A percentile compares a stretch with the other conserved stretches of the same genome.
Conservation (phyloP, 1,140 invertebrate species). For the Drosophila jambulina region DNA sequence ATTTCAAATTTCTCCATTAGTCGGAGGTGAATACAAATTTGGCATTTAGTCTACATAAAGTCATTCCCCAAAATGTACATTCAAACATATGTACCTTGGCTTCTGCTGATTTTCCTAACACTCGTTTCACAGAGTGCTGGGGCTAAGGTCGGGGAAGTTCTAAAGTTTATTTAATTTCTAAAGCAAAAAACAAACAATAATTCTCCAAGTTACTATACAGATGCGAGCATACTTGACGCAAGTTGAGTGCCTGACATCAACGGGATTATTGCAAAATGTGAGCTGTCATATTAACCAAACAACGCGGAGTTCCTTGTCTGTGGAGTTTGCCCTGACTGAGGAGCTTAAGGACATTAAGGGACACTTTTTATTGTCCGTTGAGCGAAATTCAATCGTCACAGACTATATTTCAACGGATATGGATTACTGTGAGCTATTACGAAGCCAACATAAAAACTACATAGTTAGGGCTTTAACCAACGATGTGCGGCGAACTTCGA, state of each 20-base stretch:
- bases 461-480: slow-evolving; percentile 4
- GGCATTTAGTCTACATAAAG: background rate
- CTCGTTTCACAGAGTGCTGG: background rate
- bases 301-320: background rate
- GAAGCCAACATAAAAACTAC: slow-evolving; percentile 1
- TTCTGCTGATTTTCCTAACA: background rate
- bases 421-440: slow-evolving; percentile 28
- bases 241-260: background rate
- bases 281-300: background rate
- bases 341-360: slow-evolving; percentile 3
- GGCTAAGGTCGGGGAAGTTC: background rate
- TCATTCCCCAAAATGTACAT: background rate
- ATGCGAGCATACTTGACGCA: background rate
- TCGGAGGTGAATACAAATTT: too few relatives aligned
- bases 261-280: background rate
- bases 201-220: background rate
- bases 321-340: slow-evolving; percentile 3
- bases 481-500: slow-evolving; percentile 9
- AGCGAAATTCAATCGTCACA: background rate
- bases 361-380: background rate
- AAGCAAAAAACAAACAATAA: background rate
- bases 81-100: background rate
- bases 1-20: background rate
- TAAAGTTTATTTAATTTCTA: background rate
- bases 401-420: slow-evolving; percentile 27